Evolutionary conservation across 1,140 invertebrate genomes (phyloP).

Genomic region (Dolichoris vasculosae): DNA sequence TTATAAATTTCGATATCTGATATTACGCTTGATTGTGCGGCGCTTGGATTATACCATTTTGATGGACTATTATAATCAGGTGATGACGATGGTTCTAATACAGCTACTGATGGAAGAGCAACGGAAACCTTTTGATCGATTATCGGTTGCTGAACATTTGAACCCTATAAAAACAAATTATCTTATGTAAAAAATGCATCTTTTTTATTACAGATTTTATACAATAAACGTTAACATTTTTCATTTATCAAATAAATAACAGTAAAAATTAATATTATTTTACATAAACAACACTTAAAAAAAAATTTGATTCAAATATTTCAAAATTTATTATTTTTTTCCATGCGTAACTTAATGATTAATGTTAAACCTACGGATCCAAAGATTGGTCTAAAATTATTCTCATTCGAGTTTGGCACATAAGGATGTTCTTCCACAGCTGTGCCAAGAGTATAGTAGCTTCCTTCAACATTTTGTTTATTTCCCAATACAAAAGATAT

Average conservation of each 20-base stretch:
- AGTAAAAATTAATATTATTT: neutral
- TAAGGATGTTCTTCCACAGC: constrained; percentile 73
- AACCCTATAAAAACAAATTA: constrained; percentile 19
- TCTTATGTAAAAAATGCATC: too few relatives aligned
- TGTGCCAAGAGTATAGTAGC: constrained; percentile 70
- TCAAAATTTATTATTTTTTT: too few relatives aligned
- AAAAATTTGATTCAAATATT: neutral
- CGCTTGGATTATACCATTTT: constrained; percentile 54
- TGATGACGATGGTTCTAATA: constrained; percentile 55
- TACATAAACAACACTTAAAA: neutral
- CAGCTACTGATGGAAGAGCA: constrained; percentile 58
- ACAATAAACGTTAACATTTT: too few relatives aligned
- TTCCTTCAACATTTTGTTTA: constrained; percentile 76
- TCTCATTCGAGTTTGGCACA: constrained; percentile 57
- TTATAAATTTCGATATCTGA: neutral
- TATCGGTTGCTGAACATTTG: constrained; percentile 24
- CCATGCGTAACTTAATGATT: neutral
- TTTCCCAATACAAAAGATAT: constrained; percentile 80
- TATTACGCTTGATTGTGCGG: neutral
- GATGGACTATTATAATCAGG: constrained; percentile 57
- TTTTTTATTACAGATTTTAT: too few relatives aligned
- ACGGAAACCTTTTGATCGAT: constrained; percentile 41
- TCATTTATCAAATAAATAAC: too few relatives aligned
- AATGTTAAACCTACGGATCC: constrained; percentile 17
- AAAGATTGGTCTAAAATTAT: constrained; percentile 65